Evolutionary conservation across 2,113 vertebrate genomes (phyloP).

Genomic region (Coracopsis vasa): DNA sequence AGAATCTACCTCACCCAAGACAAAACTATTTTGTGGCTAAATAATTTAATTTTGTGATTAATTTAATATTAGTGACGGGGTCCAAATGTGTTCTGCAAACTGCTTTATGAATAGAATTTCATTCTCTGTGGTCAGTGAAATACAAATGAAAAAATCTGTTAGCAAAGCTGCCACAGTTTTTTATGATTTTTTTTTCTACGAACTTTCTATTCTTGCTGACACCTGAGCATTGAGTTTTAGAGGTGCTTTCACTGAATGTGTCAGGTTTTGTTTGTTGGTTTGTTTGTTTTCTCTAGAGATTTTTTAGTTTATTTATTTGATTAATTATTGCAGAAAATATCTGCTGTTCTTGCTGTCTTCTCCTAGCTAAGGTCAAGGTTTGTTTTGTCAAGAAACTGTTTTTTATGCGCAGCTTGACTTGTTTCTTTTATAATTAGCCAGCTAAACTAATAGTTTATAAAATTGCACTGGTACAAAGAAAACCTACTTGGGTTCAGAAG

Average conservation of each 20-base stretch:
- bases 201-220: neutral
- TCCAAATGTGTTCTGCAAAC: constrained; percentile 23
- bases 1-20: constrained; percentile 39
- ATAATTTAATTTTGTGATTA: constrained; percentile 61
- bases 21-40: constrained; percentile 31
- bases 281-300: neutral
- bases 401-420: neutral
- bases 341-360: neutral
- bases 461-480: neutral
- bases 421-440: neutral
- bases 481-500: neutral
- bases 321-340: neutral
- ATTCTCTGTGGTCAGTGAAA: constrained; percentile 5
- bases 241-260: neutral
- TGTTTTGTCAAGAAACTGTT: neutral
- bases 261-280: rapidly evolving
- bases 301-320: neutral
- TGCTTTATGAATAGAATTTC: constrained; percentile 30
- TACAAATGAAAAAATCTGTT: neutral
- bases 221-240: neutral
- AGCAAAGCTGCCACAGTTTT: neutral
- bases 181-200: neutral
- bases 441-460: constrained; percentile 12
- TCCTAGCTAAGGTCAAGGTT: neutral
- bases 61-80: constrained; percentile 31